These are phyloP conservation scores for Macrotrachela quadricornifera DNA, from an alignment of 1,140 invertebrate genomes.

Conservation along the genomic window DNA sequence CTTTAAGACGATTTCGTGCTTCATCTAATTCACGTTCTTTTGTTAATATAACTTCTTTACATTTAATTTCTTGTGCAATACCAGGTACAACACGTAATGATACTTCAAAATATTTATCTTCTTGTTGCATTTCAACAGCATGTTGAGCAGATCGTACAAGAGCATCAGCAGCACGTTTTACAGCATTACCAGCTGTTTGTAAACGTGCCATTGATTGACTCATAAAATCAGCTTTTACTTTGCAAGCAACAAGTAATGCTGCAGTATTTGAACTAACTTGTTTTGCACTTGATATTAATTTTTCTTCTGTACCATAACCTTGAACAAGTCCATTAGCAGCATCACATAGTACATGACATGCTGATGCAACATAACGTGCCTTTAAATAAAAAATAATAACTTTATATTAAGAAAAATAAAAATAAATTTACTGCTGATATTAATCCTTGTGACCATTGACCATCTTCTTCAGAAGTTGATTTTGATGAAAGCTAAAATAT, in stretches of 20 bases:
- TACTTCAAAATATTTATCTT: constrained; percentile 56
- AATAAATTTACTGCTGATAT: constrained; percentile 49
- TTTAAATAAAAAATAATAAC: constrained; percentile 10
- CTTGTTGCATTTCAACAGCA: constrained; percentile 68
- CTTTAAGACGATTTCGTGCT: constrained; percentile 33
- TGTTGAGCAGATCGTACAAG: constrained; percentile 77
- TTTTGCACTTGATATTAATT: constrained; percentile 82
- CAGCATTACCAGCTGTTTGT: constrained; percentile 52
- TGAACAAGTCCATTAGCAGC: constrained; percentile 87
- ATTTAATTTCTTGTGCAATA: constrained; percentile 32
- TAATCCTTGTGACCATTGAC: constrained; percentile 93
- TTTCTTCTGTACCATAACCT: constrained; percentile 80
- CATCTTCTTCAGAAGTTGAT: constrained; percentile 46
- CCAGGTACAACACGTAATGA: constrained; percentile 75
- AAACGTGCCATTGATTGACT: constrained; percentile 75
- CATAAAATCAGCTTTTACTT: constrained; percentile 87
- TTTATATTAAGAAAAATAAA: not conserved
- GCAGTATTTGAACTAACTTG: constrained; percentile 88
- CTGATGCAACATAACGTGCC: constrained; percentile 77
- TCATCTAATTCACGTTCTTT: constrained; percentile 80
- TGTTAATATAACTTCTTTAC: constrained; percentile 51
- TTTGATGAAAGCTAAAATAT: too few relatives aligned
- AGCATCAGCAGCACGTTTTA: constrained; percentile 89
- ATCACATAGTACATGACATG: constrained; percentile 86
- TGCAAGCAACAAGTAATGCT: constrained; percentile 84